Evolutionary conservation across 2,113 vertebrate genomes (phyloP).

Genomic region (Rhynchopsitta pachyrhyncha): DNA sequence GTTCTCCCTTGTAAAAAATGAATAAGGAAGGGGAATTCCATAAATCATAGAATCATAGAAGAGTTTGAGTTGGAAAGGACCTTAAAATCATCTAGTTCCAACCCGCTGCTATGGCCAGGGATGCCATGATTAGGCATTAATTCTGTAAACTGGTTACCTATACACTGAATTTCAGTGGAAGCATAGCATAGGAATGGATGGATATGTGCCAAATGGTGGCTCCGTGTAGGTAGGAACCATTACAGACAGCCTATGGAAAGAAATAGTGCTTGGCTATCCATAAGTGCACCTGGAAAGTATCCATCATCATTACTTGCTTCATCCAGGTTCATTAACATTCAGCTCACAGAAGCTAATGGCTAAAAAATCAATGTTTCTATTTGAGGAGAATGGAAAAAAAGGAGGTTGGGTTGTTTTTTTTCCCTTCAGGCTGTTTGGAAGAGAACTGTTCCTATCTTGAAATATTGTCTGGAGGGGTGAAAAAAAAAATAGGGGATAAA

Average conservation of each 20-base stretch:
- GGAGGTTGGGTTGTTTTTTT: background rate
- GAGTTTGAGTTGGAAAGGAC: background rate
- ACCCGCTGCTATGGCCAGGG: background rate
- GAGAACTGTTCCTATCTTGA: background rate
- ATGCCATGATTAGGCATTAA: background rate
- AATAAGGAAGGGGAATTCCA: background rate
- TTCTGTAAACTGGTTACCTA: background rate
- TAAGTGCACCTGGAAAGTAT: conserved; percentile 12
- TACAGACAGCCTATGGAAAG: background rate
- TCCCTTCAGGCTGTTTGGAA: background rate
- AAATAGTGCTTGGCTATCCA: background rate
- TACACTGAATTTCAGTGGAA: background rate
- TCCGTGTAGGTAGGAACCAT: background rate
- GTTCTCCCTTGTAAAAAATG: background rate
- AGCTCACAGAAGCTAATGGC: conserved; percentile 14
- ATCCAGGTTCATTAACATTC: background rate
- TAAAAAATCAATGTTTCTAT: background rate
- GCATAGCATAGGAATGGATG: background rate
- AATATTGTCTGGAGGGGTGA: background rate
- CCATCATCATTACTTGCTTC: background rate
- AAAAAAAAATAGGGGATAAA: background rate
- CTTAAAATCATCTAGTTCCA: background rate
- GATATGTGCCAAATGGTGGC: background rate
- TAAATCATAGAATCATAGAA: background rate
- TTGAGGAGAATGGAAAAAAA: background rate